A percentile compares a stretch with the other conserved stretches of the same genome.
These are phyloP conservation scores for Gonioctena quinquepunctata DNA, from an alignment of 1,140 invertebrate species.

Conservation along the genomic window DNA sequence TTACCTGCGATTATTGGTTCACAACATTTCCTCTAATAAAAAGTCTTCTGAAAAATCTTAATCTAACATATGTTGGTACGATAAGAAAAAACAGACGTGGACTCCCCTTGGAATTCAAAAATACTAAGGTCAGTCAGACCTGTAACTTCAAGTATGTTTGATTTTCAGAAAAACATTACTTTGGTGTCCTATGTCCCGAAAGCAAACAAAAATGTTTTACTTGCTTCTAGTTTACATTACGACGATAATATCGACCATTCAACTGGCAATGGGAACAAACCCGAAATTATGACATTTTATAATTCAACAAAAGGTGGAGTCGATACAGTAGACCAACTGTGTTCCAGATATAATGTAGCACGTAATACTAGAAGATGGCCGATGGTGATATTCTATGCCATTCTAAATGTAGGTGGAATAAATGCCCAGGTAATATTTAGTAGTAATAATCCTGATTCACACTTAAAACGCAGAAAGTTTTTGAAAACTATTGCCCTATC, in stretches of 20 bases:
- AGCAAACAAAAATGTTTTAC: slow-evolving; percentile 36
- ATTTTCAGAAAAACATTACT: slow-evolving; percentile 38
- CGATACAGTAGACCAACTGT: slow-evolving; percentile 47
- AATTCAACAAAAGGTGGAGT: slow-evolving; percentile 55
- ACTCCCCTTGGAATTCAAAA: slow-evolving; percentile 37
- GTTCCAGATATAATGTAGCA: slow-evolving; percentile 42
- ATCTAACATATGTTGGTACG: slow-evolving; percentile 49
- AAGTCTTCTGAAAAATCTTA: slow-evolving; percentile 37
- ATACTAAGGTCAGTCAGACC: too few relatives aligned
- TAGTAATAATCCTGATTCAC: too few relatives aligned
- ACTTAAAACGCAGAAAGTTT: too few relatives aligned
- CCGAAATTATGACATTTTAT: slow-evolving; percentile 56
- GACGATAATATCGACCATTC: slow-evolving; percentile 31
- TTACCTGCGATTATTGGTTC: slow-evolving; percentile 14
- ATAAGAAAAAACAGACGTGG: slow-evolving; percentile 48
- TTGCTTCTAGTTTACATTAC: slow-evolving; percentile 39
- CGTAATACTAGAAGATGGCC: slow-evolving; percentile 42
- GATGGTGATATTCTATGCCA: slow-evolving; percentile 38
- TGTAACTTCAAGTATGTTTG: slow-evolving; percentile 29
- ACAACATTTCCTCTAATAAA: slow-evolving; percentile 41
- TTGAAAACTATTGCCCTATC: too few relatives aligned
- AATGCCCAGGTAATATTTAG: too few relatives aligned
- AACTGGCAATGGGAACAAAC: slow-evolving; percentile 37
- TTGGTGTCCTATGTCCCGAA: slow-evolving; percentile 48
- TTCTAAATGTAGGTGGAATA: too few relatives aligned